Evolutionary conservation across 2,888 invertebrate species (phyloP).

Genomic region (Cephus spinipes): DNA sequence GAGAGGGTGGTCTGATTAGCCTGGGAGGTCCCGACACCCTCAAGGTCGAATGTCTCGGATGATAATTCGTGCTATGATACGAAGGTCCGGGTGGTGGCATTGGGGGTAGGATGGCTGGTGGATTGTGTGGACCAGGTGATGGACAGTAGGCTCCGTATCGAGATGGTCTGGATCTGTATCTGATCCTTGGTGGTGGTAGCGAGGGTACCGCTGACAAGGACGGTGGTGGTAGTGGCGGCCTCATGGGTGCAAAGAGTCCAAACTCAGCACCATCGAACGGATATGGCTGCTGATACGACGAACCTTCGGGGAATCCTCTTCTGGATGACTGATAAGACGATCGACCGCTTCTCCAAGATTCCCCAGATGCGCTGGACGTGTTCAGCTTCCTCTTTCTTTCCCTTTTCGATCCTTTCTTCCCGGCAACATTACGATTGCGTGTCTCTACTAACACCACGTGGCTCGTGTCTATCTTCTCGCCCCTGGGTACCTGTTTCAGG

Average conservation of each 20-base stretch:
- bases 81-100: slow-evolving; percentile 33
- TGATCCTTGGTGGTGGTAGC: slow-evolving; percentile 23
- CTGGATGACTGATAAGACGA: not conserved
- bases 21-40: slow-evolving; percentile 31
- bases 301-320: not conserved
- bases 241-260: slow-evolving; percentile 22
- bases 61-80: not conserved
- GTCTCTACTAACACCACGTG: slow-evolving; percentile 26
- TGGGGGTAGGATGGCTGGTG: slow-evolving; percentile 27
- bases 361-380: not conserved
- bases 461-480: slow-evolving; percentile 41
- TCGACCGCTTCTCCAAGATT: not conserved
- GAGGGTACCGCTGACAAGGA: slow-evolving; percentile 27
- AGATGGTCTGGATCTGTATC: slow-evolving; percentile 29
- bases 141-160: slow-evolving; percentile 17
- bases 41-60: slow-evolving; percentile 21
- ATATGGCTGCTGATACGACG: slow-evolving; percentile 27
- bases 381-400: not conserved
- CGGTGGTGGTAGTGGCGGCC: slow-evolving; percentile 13
- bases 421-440: not conserved
- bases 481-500: slow-evolving; percentile 43
- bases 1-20: slow-evolving; percentile 29
- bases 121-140: slow-evolving; percentile 26
- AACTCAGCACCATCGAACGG: slow-evolving; percentile 34
- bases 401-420: not conserved